These are phyloP conservation scores for Elegia similella DNA, from an alignment of 2,888 invertebrate species.

Conservation along the genomic window DNA sequence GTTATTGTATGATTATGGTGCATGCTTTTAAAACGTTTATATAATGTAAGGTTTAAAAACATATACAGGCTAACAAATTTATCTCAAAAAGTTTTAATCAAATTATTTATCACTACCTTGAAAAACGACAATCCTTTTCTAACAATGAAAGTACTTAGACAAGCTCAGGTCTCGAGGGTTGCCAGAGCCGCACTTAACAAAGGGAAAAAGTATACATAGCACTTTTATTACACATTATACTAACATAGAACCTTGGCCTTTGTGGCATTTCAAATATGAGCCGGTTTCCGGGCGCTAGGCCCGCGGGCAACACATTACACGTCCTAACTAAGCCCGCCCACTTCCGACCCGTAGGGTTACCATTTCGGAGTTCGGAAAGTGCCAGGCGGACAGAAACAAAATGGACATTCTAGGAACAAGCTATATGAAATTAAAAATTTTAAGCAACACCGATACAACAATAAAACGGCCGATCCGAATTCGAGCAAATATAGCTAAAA, in stretches of 20 bases:
- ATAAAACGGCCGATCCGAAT: no score
- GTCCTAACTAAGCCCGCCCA: conserved; percentile 15
- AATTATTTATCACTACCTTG: no score
- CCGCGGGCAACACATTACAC: conserved; percentile 13
- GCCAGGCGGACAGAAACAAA: background rate
- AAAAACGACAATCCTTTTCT: background rate
- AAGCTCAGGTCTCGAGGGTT: background rate
- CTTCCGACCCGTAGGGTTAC: conserved; percentile 6
- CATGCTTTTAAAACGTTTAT: no score
- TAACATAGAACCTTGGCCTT: conserved; percentile 11
- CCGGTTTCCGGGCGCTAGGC: conserved; percentile 10
- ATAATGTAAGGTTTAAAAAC: no score
- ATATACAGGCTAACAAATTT: no score
- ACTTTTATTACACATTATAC: conserved; percentile 13
- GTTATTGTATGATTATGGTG: no score
- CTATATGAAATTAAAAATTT: no score
- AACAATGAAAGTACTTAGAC: background rate
- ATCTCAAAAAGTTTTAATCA: no score
- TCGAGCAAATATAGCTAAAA: no score
- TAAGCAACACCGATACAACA: no score
- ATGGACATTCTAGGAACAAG: background rate
- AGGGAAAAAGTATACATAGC: background rate
- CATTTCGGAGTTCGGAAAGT: background rate
- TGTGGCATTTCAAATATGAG: conserved; percentile 16
- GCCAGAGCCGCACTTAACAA: background rate